Percentiles rank a stretch among this genome's conserved stretches.
phyloP scores from a whole-genome alignment of 2,888 invertebrate genomes.

The Caenorhabditis imperialis region DNA sequence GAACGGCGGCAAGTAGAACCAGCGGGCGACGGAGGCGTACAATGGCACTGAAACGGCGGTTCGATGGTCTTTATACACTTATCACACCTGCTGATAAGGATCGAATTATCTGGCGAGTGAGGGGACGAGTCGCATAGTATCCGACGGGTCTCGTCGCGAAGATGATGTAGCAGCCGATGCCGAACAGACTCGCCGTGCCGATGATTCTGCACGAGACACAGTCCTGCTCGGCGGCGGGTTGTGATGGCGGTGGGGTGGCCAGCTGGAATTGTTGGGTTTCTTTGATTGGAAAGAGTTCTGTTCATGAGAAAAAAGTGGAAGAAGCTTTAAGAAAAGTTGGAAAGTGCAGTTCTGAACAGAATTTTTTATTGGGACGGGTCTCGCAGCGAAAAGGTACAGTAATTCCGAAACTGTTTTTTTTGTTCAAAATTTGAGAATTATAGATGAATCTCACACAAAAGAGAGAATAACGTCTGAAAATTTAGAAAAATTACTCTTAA shows the following conservation, averaged over 20 bases:
- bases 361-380: no score
- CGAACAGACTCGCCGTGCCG: slow-evolving; percentile 51
- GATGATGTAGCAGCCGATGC: slow-evolving; percentile 50
- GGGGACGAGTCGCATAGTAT: slow-evolving; percentile 51
- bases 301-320: no score
- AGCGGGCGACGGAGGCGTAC: slow-evolving; percentile 48
- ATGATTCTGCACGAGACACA: slow-evolving; percentile 51
- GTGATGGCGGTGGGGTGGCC: slow-evolving; percentile 12
- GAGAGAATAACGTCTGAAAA: no score
- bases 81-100: slow-evolving; percentile 47
- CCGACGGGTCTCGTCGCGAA: slow-evolving; percentile 49
- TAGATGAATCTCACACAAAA: no score
- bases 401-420: no score
- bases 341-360: no score
- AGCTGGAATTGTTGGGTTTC: no score
- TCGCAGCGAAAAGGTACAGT: no score
- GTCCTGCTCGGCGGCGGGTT: slow-evolving; percentile 45
- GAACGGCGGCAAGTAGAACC: slow-evolving; percentile 50
- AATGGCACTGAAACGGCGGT: slow-evolving; percentile 51
- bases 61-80: slow-evolving; percentile 6
- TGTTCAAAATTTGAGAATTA: no score
- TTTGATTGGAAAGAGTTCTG: no score
- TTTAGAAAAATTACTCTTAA: no score
- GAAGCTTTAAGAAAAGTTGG: no score
- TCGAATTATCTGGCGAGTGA: slow-evolving; percentile 45